Evolutionary conservation across 2,888 invertebrate species (phyloP).

Genomic region (Machimus rusticus): DNA sequence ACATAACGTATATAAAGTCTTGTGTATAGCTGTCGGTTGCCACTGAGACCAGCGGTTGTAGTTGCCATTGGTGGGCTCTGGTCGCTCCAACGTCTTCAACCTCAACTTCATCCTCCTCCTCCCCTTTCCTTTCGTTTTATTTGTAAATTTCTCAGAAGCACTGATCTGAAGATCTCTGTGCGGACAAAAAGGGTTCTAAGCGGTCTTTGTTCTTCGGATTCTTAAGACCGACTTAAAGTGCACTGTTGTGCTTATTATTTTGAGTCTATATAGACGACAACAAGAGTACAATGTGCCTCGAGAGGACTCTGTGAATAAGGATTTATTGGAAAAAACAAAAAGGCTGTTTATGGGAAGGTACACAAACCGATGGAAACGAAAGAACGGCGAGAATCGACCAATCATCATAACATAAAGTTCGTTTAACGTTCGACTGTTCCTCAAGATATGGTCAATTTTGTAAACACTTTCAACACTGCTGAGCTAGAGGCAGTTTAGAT

Average conservation of each 20-base stretch:
- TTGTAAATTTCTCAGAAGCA: conserved; percentile 36
- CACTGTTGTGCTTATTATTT: conserved; percentile 37
- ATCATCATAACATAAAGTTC: not conserved
- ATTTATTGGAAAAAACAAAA: conserved; percentile 26
- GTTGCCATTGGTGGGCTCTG: conserved; percentile 14
- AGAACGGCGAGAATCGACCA: not conserved
- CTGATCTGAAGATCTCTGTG: conserved; percentile 31
- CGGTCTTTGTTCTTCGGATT: conserved; percentile 31
- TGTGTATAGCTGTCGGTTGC: not conserved
- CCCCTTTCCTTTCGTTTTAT: not conserved
- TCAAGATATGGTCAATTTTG: not conserved
- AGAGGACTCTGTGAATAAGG: conserved; percentile 27
- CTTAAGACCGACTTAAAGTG: conserved; percentile 32
- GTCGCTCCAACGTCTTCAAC: not conserved
- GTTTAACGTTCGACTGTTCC: not conserved
- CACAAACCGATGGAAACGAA: not conserved
- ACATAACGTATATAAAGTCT: conserved; percentile 11
- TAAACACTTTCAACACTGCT: not conserved
- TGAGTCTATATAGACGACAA: conserved; percentile 26
- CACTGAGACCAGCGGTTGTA: conserved; percentile 3
- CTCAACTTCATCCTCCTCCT: not conserved
- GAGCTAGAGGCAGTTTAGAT: not conserved
- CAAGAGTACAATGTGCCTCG: conserved; percentile 20
- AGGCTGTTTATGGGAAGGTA: conserved; percentile 12
- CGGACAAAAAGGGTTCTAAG: conserved; percentile 33